Evolutionary conservation across 2,797 vertebrate genomes (phyloP).

Genomic region (Australoheros facetus): DNA sequence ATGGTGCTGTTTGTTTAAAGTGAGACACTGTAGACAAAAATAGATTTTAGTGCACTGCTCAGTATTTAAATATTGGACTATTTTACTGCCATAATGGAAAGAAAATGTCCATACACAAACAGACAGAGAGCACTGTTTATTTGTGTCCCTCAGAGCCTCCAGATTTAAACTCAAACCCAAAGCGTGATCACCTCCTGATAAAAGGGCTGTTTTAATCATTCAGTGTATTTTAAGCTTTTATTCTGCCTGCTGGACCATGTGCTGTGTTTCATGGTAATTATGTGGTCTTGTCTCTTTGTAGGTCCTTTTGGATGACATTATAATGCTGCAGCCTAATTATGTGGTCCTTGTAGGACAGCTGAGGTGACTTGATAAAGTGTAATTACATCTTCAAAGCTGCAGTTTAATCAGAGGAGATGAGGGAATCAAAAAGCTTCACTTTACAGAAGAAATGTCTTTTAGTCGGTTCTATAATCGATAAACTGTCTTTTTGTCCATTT

Average conservation of each 20-base stretch:
- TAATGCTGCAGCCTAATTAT: conserved; percentile 4
- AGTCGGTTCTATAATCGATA: accelerated
- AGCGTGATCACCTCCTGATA: not conserved
- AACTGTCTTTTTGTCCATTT: not conserved
- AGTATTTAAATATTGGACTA: not conserved
- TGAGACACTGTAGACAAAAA: not conserved
- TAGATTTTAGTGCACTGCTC: accelerated
- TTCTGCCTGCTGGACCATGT: accelerated
- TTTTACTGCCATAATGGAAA: not conserved
- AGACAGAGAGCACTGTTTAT: no score
- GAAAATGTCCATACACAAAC: no score
- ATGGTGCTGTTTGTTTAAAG: not conserved
- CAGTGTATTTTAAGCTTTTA: not conserved
- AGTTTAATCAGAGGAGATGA: not conserved
- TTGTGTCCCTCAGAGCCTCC: no score
- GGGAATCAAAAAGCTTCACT: not conserved
- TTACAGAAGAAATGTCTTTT: accelerated
- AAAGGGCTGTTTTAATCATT: not conserved
- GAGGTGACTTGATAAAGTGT: conserved; percentile 7
- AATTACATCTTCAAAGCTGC: conserved; percentile 10
- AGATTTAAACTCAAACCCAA: no score
- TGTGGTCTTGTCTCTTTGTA: not conserved
- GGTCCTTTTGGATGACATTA: conserved; percentile 1
- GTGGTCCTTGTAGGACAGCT: conserved; percentile 14
- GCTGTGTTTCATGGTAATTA: not conserved